phyloP scores from a whole-genome alignment of 2,113 vertebrate species.

The Hippocampus guttulatus region DNA sequence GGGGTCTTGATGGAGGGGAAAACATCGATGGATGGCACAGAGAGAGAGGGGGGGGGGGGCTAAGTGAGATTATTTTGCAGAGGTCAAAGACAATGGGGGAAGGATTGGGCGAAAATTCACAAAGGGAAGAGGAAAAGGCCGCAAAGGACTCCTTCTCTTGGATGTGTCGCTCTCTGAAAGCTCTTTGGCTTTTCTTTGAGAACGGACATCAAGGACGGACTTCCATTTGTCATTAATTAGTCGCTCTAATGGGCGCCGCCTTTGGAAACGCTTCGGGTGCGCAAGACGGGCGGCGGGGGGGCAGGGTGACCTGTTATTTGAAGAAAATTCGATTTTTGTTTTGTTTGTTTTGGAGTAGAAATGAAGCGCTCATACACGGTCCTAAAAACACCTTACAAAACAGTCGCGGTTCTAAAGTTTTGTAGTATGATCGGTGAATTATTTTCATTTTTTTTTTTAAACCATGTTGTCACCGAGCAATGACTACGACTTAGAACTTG shows the following conservation, averaged over 20 bases:
- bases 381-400: no score
- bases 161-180: conserved; percentile 21
- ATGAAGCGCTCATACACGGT: no score
- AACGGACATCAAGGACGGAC: conserved; percentile 25
- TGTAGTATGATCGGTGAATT: no score
- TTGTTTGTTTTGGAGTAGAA: no score
- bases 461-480: no score
- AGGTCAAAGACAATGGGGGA: conserved; percentile 61
- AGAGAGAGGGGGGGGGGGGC: conserved; percentile 56
- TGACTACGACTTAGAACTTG: no score
- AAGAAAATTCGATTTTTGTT: no score
- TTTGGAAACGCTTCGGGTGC: conserved; percentile 13
- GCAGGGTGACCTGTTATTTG: background rate
- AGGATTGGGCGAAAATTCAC: conserved; percentile 50
- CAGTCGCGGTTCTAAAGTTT: no score
- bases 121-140: conserved; percentile 49
- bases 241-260: conserved; percentile 23
- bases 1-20: conserved; percentile 59
- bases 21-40: conserved; percentile 63
- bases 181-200: conserved; percentile 39
- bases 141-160: background rate
- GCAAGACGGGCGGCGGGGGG: conserved; percentile 5
- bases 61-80: conserved; percentile 68
- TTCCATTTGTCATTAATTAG: conserved; percentile 30
- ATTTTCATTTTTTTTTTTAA: no score